These are phyloP conservation scores for Chelmon rostratus DNA, from an alignment of 2,797 vertebrate species.

Conservation along the genomic window DNA sequence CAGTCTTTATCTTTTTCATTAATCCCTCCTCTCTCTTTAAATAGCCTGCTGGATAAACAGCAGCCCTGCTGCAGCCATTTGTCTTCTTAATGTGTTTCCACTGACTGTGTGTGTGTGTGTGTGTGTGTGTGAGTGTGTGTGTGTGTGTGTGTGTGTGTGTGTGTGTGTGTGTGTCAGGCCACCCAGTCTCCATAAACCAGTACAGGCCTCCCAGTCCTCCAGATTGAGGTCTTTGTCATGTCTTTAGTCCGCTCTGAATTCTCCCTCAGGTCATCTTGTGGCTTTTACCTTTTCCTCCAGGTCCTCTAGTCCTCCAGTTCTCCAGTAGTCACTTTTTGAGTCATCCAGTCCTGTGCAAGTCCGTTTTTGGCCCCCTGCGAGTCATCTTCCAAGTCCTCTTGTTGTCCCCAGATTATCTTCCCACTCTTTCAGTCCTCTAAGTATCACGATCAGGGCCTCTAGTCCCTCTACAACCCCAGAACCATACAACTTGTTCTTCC, in stretches of 20 bases:
- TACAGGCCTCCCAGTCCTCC: not conserved
- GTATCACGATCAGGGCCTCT: not conserved
- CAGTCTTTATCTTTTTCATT: conserved; percentile 15
- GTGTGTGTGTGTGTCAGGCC: conserved; percentile 19
- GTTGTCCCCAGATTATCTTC: too few relatives aligned
- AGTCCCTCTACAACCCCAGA: not conserved
- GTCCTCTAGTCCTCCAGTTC: not conserved
- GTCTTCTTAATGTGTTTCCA: conserved; percentile 65
- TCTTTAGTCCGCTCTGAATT: not conserved
- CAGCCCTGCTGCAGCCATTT: conserved; percentile 37
- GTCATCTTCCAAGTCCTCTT: too few relatives aligned
- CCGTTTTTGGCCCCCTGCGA: too few relatives aligned
- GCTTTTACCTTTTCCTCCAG: too few relatives aligned
- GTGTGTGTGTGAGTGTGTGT: conserved; percentile 29
- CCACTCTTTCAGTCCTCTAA: too few relatives aligned
- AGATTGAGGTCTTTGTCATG: not conserved
- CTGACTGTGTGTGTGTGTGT: conserved; percentile 14
- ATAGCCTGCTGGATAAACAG: conserved; percentile 67
- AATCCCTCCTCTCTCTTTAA: conserved; percentile 51
- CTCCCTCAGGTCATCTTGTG: not conserved
- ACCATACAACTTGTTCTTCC: not conserved
- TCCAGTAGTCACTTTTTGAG: too few relatives aligned
- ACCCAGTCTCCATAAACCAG: conserved; percentile 22
- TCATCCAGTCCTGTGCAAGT: too few relatives aligned
- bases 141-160: conserved; percentile 32